Conservation (phyloP, 2,888 invertebrate species). For the Desoria tigrina region DNA sequence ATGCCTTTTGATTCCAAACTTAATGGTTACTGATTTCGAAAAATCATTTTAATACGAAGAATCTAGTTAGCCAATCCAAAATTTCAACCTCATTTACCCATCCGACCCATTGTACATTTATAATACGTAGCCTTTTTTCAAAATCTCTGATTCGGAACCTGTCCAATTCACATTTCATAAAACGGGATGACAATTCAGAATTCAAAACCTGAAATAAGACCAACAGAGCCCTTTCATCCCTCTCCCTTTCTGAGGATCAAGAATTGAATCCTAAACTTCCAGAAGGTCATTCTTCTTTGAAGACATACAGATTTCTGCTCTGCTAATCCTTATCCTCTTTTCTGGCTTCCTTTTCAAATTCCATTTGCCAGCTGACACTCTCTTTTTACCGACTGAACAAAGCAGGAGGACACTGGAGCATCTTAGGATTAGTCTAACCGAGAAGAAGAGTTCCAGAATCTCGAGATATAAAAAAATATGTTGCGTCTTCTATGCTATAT, state of each 20-base stretch:
- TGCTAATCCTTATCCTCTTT: constrained; percentile 15
- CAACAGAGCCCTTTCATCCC: not conserved
- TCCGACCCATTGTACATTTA: too few species aligned
- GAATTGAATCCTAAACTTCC: not conserved
- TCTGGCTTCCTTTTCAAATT: constrained; percentile 4
- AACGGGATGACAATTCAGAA: too few species aligned
- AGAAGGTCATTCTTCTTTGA: constrained; percentile 19
- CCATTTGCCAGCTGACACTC: constrained; percentile 27
- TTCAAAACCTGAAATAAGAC: not conserved
- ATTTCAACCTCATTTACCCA: too few species aligned
- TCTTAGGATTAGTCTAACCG: too few species aligned
- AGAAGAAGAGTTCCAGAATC: constrained; percentile 2
- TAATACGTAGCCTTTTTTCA: too few species aligned
- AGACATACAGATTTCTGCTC: constrained; percentile 18
- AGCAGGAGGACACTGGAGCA: constrained; percentile 9
- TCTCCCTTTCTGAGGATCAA: not conserved
- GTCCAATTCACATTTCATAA: too few species aligned
- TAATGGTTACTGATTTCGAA: too few species aligned
- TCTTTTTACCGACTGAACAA: constrained; percentile 11
- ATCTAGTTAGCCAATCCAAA: too few species aligned
- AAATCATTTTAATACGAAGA: too few species aligned
- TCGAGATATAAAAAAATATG: not conserved
- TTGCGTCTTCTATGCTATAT: not conserved
- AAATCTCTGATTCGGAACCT: too few species aligned
- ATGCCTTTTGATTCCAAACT: too few species aligned